These are phyloP conservation scores for Bryconaethiops microstoma DNA, from an alignment of 2,797 vertebrate species.

Conservation along the genomic window DNA sequence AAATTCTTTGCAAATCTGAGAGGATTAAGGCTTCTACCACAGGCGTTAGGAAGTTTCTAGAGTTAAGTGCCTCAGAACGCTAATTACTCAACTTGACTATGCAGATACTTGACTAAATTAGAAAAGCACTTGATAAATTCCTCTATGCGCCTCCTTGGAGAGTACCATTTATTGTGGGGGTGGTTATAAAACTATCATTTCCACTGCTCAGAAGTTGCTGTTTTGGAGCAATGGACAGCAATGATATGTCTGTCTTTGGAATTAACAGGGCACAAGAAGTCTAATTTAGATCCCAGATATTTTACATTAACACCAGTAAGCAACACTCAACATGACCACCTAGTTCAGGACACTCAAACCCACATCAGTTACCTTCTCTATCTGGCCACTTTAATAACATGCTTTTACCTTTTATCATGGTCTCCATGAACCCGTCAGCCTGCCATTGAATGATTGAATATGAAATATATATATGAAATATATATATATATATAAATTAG, in stretches of 20 bases:
- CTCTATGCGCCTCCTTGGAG: too few relatives aligned
- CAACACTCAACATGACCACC: slow-evolving; percentile 22
- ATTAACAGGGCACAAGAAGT: neutral
- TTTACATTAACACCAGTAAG: slow-evolving; percentile 3
- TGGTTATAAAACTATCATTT: too few relatives aligned
- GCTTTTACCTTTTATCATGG: neutral
- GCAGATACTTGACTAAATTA: too few relatives aligned
- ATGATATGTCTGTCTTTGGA: slow-evolving; percentile 25
- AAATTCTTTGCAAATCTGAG: neutral
- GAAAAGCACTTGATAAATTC: too few relatives aligned
- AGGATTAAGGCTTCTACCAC: neutral
- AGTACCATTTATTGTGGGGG: too few relatives aligned
- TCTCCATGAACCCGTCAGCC: slow-evolving; percentile 18
- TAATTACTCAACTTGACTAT: too few relatives aligned
- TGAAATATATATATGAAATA: neutral
- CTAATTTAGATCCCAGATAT: slow-evolving; percentile 29
- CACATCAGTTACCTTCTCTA: slow-evolving; percentile 12
- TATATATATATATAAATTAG: neutral
- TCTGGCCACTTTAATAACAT: slow-evolving; percentile 29
- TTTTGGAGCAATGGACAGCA: neutral
- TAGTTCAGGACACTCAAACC: slow-evolving; percentile 32
- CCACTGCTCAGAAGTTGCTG: neutral
- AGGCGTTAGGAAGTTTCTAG: neutral
- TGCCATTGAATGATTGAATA: slow-evolving; percentile 14
- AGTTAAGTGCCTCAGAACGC: too few relatives aligned